These are phyloP conservation scores for Vandiemenella viatica DNA, from an alignment of 2,888 invertebrate genomes.

Conservation along the genomic window DNA sequence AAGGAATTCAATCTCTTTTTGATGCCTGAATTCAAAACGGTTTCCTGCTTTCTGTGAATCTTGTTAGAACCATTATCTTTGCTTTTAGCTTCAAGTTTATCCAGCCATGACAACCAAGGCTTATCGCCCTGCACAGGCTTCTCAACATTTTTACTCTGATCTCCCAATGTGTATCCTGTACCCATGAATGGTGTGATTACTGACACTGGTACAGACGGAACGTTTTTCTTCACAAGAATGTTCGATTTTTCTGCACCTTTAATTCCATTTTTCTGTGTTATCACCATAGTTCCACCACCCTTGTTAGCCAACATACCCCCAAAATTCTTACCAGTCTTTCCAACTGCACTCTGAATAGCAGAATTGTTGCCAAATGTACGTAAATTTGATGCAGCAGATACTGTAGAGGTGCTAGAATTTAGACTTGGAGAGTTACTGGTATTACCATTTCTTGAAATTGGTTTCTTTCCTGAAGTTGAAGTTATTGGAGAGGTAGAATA, in stretches of 20 bases:
- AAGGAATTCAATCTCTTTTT: too few relatives aligned
- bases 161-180: background rate
- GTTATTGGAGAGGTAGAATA: background rate
- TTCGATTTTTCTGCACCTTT: background rate
- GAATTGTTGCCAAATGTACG: background rate
- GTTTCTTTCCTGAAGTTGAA: conserved; percentile 15
- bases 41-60: too few relatives aligned
- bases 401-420: background rate
- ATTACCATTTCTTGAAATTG: conserved; percentile 14
- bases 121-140: background rate
- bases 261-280: conserved; percentile 13
- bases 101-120: background rate
- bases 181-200: background rate
- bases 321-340: too few relatives aligned
- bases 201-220: background rate
- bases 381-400: too few relatives aligned
- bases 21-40: too few relatives aligned
- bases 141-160: background rate
- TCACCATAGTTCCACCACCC: conserved; percentile 20
- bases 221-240: background rate
- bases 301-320: conserved; percentile 15
- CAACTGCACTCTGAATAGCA: too few relatives aligned
- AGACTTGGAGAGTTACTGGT: background rate
- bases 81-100: background rate
- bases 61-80: background rate